Conservation (phyloP, 2,797 vertebrate species). For the Poeciliopsis turneri region DNA sequence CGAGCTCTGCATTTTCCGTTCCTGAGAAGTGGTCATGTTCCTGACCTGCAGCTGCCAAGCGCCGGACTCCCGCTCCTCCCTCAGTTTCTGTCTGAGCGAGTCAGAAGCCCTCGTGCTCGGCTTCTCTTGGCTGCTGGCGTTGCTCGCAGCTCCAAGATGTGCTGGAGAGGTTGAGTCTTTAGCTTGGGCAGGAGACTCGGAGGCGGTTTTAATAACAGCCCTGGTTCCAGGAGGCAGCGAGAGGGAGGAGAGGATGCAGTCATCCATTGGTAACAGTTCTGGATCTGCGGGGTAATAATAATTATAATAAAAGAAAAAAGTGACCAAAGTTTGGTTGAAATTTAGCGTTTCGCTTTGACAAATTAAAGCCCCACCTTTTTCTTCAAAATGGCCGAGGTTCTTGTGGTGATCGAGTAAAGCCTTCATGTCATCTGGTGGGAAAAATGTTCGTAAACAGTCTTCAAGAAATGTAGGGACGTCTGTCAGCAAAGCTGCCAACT, state of each 20-base stretch:
- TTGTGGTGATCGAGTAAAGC: constrained; percentile 72
- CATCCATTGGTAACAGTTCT: constrained; percentile 73
- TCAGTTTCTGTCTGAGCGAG: constrained; percentile 30
- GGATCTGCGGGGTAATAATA: constrained; percentile 52
- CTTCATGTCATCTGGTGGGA: constrained; percentile 75
- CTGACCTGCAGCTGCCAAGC: constrained; percentile 34
- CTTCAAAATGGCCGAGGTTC: constrained; percentile 71
- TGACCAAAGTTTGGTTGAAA: background rate
- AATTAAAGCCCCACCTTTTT: constrained; percentile 64
- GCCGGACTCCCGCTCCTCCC: constrained; percentile 26
- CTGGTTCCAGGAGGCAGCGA: constrained; percentile 67
- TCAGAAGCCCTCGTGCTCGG: constrained; percentile 38
- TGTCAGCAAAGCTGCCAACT: constrained; percentile 72
- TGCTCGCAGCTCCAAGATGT: constrained; percentile 23
- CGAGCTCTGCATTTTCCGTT: constrained; percentile 36
- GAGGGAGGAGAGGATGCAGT: constrained; percentile 79
- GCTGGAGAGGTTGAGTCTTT: constrained; percentile 43
- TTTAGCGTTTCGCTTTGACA: background rate
- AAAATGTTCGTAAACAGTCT: constrained; percentile 74
- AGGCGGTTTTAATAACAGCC: constrained; percentile 30
- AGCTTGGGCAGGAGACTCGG: constrained; percentile 43
- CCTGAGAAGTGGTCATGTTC: constrained; percentile 41
- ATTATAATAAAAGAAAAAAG: too few relatives aligned
- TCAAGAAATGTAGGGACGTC: constrained; percentile 70
- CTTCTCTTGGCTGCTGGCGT: constrained; percentile 33